phyloP scores from a whole-genome alignment of 1,140 invertebrate species.

The Macrocentrus cingulum region DNA sequence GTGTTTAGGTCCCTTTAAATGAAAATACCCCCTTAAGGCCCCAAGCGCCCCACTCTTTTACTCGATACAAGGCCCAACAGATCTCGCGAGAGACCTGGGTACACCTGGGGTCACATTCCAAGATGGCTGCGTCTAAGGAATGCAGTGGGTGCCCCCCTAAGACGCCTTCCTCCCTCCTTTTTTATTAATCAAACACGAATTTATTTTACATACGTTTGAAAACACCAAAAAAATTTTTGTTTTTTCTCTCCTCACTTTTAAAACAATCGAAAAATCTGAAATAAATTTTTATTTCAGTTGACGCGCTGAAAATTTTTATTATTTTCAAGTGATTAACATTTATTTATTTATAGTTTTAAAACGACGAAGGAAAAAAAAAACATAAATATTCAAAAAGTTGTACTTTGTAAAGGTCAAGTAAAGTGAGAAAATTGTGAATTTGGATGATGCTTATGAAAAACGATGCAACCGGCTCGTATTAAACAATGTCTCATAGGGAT shows the following conservation, averaged over 20 bases:
- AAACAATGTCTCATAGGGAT: constrained; percentile 62
- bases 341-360: too few species aligned
- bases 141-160: constrained; percentile 58
- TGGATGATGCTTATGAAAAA: constrained; percentile 51
- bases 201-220: constrained; percentile 43
- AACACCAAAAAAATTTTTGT: constrained; percentile 33
- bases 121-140: constrained; percentile 61
- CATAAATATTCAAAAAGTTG: too few species aligned
- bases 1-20: too few species aligned
- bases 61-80: constrained; percentile 1
- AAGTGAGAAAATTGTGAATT: constrained; percentile 20
- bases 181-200: constrained; percentile 51
- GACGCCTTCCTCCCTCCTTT: constrained; percentile 47
- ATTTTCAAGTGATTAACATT: background rate
- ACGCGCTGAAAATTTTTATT: background rate
- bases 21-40: constrained; percentile 6
- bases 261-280: too few species aligned
- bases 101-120: constrained; percentile 60
- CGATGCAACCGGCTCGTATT: constrained; percentile 51
- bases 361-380: too few species aligned
- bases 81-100: background rate
- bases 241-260: background rate
- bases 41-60: constrained; percentile 14
- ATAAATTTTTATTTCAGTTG: background rate
- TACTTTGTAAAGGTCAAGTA: constrained; percentile 27